Base-by-base conservation (phyloP, 2,113 vertebrate genomes). In the Micronisus gabar region DNA sequence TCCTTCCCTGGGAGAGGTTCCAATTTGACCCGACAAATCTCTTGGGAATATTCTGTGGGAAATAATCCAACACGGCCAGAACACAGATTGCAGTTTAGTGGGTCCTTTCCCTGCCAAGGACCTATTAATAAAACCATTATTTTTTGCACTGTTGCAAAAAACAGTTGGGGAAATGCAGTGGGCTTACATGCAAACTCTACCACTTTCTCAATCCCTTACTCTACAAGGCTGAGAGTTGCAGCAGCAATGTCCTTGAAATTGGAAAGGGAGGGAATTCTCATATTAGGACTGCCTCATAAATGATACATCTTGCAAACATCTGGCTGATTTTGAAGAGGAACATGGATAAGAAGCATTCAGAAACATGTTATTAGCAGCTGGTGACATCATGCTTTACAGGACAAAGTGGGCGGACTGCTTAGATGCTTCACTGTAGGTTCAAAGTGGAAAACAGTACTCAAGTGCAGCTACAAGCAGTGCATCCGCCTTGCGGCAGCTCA, bases 351-450 rank as follows among this genome's bases (percentile, higher is more conserved):
- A 72, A 88, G 50, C 6, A 8, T 91, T 80, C 71, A 29, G 72
- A 90, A 94, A 84, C 75, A 87, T 36, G 53, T 29, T 67, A 74
- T 74, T 81, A 94, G 86, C 90, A 94, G 85, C 78, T 93, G 88
- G 65, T 87, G 81, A 88, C 91, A 96, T 67, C 59, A 53, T 80
- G 86, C 89, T 88, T 53, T 75, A 93, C 65, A 85, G 88, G 90
- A 79, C 47, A 29, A 86, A 95, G 81, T n/a, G 27, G 20, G 73
- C 4, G 25, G 36, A 56, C 43, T 82, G 74, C 65, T 88, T 6
- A 32, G 79, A 81, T 56, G 29, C 81, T 91, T 47, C 56, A 14
- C 48, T 50, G 43, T 11, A 12, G 2, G 5, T 30, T 26, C 27
- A 6, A 17, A 94, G 50, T 7, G 40, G 58, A 59, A 73, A 81